Evolutionary conservation across 2,113 vertebrate genomes (phyloP), one percentile per base, ranked within the genome.

Genomic region (Dicaeum eximium): DNA sequence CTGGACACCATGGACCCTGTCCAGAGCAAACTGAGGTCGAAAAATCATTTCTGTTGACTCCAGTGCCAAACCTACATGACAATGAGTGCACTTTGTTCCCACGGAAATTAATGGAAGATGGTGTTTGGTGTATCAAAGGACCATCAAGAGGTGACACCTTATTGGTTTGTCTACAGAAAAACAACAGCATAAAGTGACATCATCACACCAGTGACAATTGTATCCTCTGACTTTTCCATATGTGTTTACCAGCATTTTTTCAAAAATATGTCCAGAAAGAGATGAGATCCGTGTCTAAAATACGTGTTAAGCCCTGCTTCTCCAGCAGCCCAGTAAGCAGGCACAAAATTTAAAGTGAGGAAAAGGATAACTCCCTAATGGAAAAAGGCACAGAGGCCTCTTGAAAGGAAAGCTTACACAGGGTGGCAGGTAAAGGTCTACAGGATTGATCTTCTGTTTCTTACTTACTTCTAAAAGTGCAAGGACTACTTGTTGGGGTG

Each of bases 11-110:
- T 42, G 82, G 90, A 90, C 64, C 69, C 4, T 1, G 51, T 94
- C 90, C 92, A 92, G 88, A 84, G 75, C 90, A 96, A 95, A 88
- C 82, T n/a, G 64, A 94, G 92, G 95, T 95, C 85, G 53, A 67
- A 83, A 88, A 73, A 80, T 83, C 51, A 88, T 80, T 94, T 69
- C 48, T 0, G 0, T 84, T 94, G 85, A 95, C 88, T 93, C 64
- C 86, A 81, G 18, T 67, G 92, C 67, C 51, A 95, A 77, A 74
- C 10, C n/a, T 80, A 38, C 54, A 20, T 60, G 83, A 69, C 18
- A 69, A 24, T 15, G 47, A 80, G 40, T 58, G 64, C 75, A 64
- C 92, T 92, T 80, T 74, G 31, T 60, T 83, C 75, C 71, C 51
- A 45, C 3, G 12, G 67, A 86, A 74, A 84, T 90, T 71, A 83